Conservation (phyloP, 2,888 invertebrate species). For the Acleris laterana region DNA sequence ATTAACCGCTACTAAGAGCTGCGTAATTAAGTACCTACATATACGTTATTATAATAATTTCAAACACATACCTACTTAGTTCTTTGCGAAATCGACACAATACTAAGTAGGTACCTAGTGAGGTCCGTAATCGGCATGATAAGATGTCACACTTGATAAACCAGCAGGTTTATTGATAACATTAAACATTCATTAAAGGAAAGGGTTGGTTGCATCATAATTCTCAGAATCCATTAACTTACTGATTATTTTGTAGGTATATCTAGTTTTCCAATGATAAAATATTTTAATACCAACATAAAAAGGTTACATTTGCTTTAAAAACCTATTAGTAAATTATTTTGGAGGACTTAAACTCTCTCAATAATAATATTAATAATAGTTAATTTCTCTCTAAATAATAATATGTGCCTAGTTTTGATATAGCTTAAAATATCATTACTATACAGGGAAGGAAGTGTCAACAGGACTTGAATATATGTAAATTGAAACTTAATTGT, state of each 20-base stretch:
- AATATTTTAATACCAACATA: background rate
- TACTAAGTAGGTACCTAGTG: too few relatives aligned
- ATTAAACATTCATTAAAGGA: background rate
- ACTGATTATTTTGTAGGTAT: background rate
- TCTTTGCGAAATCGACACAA: too few relatives aligned
- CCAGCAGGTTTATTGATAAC: background rate
- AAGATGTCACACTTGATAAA: constrained; percentile 3
- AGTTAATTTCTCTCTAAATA: constrained; percentile 1
- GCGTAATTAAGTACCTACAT: too few relatives aligned
- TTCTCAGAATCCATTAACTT: background rate
- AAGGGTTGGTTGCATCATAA: background rate
- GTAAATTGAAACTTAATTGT: constrained; percentile 14
- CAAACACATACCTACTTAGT: too few relatives aligned
- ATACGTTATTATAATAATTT: too few relatives aligned
- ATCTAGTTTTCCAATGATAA: background rate
- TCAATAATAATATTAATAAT: background rate
- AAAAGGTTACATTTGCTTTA: too few relatives aligned
- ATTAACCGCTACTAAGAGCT: too few relatives aligned
- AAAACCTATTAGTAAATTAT: too few relatives aligned
- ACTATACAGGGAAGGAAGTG: constrained; percentile 21
- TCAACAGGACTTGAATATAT: constrained; percentile 24
- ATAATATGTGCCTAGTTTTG: too few relatives aligned
- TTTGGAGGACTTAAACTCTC: background rate
- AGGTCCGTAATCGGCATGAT: background rate
- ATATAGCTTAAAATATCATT: constrained; percentile 16